A percentile compares a stretch with the other conserved stretches of the same genome.
Conservation (phyloP, 2,888 invertebrate species). For the Salpingus planirostris region DNA sequence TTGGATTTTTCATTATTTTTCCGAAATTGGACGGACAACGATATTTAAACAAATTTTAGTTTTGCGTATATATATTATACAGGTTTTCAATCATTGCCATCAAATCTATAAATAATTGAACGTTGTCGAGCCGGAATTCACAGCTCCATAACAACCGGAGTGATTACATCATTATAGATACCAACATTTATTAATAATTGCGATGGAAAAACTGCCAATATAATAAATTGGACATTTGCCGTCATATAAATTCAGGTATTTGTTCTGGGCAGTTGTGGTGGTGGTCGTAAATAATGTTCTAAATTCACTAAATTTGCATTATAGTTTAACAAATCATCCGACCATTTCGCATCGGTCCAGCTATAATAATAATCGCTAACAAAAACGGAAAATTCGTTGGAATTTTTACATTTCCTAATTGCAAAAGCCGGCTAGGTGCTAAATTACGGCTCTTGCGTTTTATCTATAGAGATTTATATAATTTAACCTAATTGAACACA, state of each 20-base stretch:
- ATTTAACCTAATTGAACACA: slow-evolving; percentile 10
- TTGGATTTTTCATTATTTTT: neutral
- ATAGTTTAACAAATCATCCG: slow-evolving; percentile 17
- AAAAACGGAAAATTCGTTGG: slow-evolving; percentile 11
- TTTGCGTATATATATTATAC: too few relatives aligned
- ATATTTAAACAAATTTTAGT: too few relatives aligned
- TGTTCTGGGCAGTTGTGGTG: slow-evolving; percentile 13
- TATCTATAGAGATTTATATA: slow-evolving; percentile 5
- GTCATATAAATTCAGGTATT: slow-evolving; percentile 14
- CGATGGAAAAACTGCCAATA: slow-evolving; percentile 8
- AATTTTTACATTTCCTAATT: slow-evolving; percentile 12
- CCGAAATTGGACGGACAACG: too few relatives aligned
- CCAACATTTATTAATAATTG: slow-evolving; percentile 8
- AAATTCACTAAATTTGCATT: slow-evolving; percentile 20
- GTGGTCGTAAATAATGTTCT: slow-evolving; percentile 15
- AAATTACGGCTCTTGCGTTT: slow-evolving; percentile 6
- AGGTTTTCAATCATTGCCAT: too few relatives aligned
- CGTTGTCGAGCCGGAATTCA: slow-evolving; percentile 8
- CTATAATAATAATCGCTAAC: slow-evolving; percentile 4
- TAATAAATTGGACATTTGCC: slow-evolving; percentile 11
- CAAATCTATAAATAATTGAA: slow-evolving; percentile 10
- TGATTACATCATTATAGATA: slow-evolving; percentile 9
- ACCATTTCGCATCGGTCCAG: slow-evolving; percentile 9
- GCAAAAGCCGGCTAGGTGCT: slow-evolving; percentile 8
- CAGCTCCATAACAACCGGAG: slow-evolving; percentile 4